phyloP scores from a whole-genome alignment of 1,140 invertebrate species.

The Protaetia brevitarsis region DNA sequence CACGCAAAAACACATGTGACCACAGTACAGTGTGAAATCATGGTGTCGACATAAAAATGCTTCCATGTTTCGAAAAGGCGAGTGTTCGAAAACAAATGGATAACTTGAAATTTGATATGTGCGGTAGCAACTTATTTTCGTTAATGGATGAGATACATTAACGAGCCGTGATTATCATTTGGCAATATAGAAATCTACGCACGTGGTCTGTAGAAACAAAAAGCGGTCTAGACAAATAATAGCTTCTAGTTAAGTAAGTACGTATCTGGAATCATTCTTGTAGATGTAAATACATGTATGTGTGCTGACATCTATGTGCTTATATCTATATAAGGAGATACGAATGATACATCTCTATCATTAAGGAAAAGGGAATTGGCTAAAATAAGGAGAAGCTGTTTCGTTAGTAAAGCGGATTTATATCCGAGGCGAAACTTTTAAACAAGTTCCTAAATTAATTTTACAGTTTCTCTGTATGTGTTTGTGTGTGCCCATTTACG shows the following conservation, averaged over 20 bases:
- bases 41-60: conserved; percentile 29
- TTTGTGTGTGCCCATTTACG: background rate
- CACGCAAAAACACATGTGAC: conserved; percentile 32
- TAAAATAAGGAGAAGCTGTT: no score
- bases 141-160: background rate
- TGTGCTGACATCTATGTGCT: no score
- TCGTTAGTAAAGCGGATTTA: background rate
- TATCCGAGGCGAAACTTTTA: background rate
- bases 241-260: no score
- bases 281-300: no score
- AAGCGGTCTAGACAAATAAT: no score
- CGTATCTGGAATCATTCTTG: no score
- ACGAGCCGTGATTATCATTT: no score
- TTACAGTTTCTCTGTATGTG: background rate
- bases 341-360: no score
- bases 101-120: background rate
- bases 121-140: background rate
- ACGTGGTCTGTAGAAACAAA: no score
- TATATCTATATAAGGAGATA: no score
- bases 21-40: conserved; percentile 31
- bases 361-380: no score
- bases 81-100: background rate
- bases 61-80: conserved; percentile 23
- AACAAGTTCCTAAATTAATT: conserved; percentile 11
- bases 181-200: no score